phyloP scores from a whole-genome alignment of 1,140 invertebrate species.

The Pseudachorutes palmiensis region DNA sequence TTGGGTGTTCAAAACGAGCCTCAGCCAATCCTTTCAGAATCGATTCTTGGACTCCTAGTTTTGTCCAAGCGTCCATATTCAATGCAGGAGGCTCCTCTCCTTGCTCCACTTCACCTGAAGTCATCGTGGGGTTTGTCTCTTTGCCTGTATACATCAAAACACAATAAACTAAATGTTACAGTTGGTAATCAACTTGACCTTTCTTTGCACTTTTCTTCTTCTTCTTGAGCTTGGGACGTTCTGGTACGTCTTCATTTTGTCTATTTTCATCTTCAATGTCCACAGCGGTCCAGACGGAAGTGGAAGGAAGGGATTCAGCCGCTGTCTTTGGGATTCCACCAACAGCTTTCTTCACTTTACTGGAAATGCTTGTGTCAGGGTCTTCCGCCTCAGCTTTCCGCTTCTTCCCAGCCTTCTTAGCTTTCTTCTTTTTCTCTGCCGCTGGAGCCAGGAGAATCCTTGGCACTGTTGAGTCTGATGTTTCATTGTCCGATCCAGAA shows the following conservation, averaged over 20 bases:
- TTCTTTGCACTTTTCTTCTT: constrained; percentile 18
- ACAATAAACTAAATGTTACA: neutral
- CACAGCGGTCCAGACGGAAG: constrained; percentile 1
- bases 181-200: neutral
- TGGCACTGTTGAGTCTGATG: no score
- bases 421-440: neutral
- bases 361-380: neutral
- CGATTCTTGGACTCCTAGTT: constrained; percentile 56
- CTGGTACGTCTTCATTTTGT: neutral
- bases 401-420: neutral
- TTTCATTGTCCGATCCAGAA: no score
- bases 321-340: no score
- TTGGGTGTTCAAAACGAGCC: constrained; percentile 69
- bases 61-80: constrained; percentile 61
- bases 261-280: constrained; percentile 4
- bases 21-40: constrained; percentile 66
- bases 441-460: neutral
- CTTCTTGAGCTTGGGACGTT: neutral
- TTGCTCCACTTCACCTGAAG: neutral
- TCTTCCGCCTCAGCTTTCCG: neutral
- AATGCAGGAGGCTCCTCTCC: neutral
- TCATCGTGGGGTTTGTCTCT: neutral
- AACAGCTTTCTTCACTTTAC: neutral
- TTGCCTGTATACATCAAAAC: neutral
- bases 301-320: neutral